Evolutionary conservation across 2,113 vertebrate genomes (phyloP), one percentile per base, ranked within the genome.

Genomic region (Aptenodytes forsteri): DNA sequence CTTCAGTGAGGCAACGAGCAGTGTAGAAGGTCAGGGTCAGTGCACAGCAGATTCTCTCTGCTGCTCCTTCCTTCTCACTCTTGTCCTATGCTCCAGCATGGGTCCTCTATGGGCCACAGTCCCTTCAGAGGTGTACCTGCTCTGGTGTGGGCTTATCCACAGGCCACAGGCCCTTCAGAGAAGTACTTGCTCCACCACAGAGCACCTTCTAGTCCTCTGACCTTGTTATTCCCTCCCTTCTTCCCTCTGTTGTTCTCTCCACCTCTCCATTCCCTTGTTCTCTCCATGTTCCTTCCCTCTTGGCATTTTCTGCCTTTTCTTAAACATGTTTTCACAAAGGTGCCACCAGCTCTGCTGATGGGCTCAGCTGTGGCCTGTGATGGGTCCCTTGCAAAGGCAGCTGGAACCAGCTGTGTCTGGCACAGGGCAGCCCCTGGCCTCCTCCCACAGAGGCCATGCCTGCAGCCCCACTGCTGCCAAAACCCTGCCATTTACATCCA

Each of bases 251-350:
- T 59, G 16, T 44, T 78, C 54, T 44, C 11, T 47, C 6, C 6
- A 2, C 23, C 54, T 73, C 11, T 56, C 6, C 13, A 40, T 40
- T 87, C 21, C 5, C 20, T 52, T 16, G 4, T 44, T 82, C 9
- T 56, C 13, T 21, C 36, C 0, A 0, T 27, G 25, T 55, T 59
- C 25, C 6, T 2, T 7, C 21, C 17, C 19, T 5, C 22, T 42
- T 2, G 6, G 20, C 4, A 9, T 72, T 89, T 88, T 76, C 44
- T 40, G 21, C 52, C 34, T 85, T 93, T 66, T 50, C 49, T 70
- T 52, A 62, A 84, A 71, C 21, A 13, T 4, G 3, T n/a, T 76
- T 76, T 76, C 44, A 56, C 50, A 64, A 55, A 76, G 42, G 13
- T 72, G 20, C 9, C 49, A 65, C 3, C 2, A 77, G 3, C 12